Percentiles rank a stretch among this genome's conserved stretches.
Conservation (phyloP, 2,888 invertebrate genomes). For the Andricus curvator region DNA sequence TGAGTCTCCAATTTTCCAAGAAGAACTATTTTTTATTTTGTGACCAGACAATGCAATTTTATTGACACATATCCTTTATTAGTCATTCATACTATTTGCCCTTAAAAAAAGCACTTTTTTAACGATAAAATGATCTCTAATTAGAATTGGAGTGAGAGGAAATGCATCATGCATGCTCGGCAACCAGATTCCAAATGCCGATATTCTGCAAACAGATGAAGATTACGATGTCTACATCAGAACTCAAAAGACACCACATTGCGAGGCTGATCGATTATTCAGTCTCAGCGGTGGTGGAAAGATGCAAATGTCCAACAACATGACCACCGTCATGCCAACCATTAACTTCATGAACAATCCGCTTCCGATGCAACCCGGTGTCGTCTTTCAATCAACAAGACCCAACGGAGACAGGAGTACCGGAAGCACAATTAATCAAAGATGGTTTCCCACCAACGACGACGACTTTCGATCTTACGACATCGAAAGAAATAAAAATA, state of each 20-base stretch:
- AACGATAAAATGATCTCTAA: background rate
- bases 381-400: conserved; percentile 31
- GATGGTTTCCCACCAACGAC: conserved; percentile 39
- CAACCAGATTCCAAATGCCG: conserved; percentile 78
- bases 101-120: background rate
- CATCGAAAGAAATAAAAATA: conserved; percentile 31
- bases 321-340: conserved; percentile 5
- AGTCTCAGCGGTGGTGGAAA: conserved; percentile 42
- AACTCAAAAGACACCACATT: conserved; percentile 63
- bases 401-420: conserved; percentile 28
- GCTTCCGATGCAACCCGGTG: conserved; percentile 13
- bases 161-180: conserved; percentile 83
- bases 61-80: too few species aligned
- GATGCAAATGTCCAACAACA: conserved; percentile 33
- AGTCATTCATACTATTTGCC: too few species aligned
- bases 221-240: conserved; percentile 83
- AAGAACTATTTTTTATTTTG: background rate
- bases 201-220: conserved; percentile 80
- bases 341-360: conserved; percentile 35
- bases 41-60: too few species aligned
- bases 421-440: conserved; percentile 34
- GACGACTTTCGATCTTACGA: conserved; percentile 33
- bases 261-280: conserved; percentile 55
- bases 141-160: conserved; percentile 77
- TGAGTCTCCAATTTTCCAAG: background rate